Percentiles rank a stretch among this genome's conserved stretches.
Conservation (phyloP, 2,113 vertebrate species). For the Nothobranchius furzeri region DNA sequence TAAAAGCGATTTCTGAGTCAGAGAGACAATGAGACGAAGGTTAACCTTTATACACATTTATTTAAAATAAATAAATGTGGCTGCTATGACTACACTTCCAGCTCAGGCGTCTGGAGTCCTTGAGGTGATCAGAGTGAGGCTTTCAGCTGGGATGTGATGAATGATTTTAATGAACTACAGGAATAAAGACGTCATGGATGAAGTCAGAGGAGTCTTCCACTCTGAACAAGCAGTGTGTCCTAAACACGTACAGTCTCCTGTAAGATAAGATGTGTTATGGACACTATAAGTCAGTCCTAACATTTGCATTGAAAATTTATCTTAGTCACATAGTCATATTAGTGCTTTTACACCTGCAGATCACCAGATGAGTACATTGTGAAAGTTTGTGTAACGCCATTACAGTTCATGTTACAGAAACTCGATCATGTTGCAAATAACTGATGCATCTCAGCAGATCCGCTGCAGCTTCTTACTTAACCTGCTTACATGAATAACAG, state of each 20-base stretch:
- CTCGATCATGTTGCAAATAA: background rate
- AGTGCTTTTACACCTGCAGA: too few relatives aligned
- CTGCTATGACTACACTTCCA: conserved; percentile 49
- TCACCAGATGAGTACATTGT: too few relatives aligned
- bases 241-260: too few relatives aligned
- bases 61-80: background rate
- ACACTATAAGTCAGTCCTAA: too few relatives aligned
- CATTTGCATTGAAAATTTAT: too few relatives aligned
- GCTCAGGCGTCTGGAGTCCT: conserved; percentile 10
- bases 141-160: conserved; percentile 32
- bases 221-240: too few relatives aligned
- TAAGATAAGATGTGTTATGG: too few relatives aligned
- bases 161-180: conserved; percentile 6
- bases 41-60: conserved; percentile 25
- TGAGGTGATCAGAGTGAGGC: conserved; percentile 25
- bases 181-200: background rate
- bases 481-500: conserved; percentile 2
- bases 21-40: background rate
- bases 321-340: too few relatives aligned
- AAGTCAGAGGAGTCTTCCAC: too few relatives aligned
- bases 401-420: background rate
- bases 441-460: background rate
- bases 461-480: background rate
- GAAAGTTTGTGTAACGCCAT: too few relatives aligned
- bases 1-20: conserved; percentile 13